These are phyloP conservation scores for Paramormyrops kingsleyae DNA, from an alignment of 2,113 vertebrate species.

Conservation along the genomic window DNA sequence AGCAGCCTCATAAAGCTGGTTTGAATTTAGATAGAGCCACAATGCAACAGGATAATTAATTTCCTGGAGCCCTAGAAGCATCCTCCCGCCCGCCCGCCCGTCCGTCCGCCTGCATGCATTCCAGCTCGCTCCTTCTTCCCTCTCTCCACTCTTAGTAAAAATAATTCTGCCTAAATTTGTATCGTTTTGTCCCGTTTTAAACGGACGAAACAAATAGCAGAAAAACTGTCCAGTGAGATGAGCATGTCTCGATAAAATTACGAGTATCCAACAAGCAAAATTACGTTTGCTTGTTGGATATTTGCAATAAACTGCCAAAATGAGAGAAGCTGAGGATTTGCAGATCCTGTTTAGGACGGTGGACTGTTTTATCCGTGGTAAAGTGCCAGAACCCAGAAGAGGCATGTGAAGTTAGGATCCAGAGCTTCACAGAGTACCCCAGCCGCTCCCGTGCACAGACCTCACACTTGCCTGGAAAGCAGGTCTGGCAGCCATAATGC, in stretches of 20 bases:
- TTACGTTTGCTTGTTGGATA: background rate
- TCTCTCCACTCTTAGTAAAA: background rate
- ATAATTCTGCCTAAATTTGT: background rate
- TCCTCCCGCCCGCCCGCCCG: background rate
- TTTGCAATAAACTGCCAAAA: background rate
- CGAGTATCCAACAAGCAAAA: too few species aligned
- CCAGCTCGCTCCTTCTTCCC: background rate
- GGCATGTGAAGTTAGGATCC: background rate
- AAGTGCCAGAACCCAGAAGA: background rate
- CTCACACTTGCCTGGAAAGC: background rate
- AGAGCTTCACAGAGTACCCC: background rate
- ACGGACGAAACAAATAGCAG: background rate
- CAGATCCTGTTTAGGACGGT: background rate
- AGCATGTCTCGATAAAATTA: background rate
- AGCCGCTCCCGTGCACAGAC: background rate
- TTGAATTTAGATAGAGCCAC: conserved; percentile 64
- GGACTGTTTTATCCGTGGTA: background rate
- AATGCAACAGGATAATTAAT: conserved; percentile 42
- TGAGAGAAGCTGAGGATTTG: background rate
- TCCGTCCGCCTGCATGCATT: too few species aligned
- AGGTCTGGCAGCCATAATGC: background rate
- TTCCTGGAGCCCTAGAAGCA: background rate
- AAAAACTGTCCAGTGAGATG: background rate
- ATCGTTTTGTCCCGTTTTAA: background rate
- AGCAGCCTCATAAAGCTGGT: conserved; percentile 55